Evolutionary conservation across 2,113 vertebrate species (phyloP).

Genomic region (Hylia prasina): DNA sequence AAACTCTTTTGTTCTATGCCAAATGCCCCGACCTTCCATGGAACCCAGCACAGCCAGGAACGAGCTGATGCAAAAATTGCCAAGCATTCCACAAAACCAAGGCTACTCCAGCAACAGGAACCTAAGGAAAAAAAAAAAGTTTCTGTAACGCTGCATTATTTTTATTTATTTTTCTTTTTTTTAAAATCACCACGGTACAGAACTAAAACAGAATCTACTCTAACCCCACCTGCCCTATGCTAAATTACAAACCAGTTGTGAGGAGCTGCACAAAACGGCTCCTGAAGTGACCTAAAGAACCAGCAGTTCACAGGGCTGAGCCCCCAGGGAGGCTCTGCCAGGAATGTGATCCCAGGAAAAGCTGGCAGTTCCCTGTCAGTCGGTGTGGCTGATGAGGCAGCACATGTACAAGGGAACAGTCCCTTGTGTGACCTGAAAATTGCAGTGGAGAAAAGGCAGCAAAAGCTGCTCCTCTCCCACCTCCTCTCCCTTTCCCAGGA

Average conservation of each 20-base stretch:
- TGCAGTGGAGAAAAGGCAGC: neutral
- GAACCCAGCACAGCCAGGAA: neutral
- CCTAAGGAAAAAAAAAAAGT: neutral
- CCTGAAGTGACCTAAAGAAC: neutral
- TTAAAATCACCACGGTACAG: neutral
- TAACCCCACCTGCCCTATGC: neutral
- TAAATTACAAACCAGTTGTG: neutral
- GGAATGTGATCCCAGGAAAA: neutral
- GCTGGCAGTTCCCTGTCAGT: neutral
- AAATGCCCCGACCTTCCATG: neutral
- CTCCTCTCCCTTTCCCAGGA: neutral
- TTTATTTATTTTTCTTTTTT: neutral
- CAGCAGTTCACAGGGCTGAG: neutral
- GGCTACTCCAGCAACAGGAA: neutral
- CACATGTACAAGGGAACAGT: neutral
- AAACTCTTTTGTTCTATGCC: neutral
- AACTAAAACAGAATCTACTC: neutral
- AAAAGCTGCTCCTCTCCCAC: neutral
- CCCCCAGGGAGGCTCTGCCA: neutral
- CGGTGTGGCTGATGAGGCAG: neutral
- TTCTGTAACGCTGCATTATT: neutral
- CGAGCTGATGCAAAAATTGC: neutral
- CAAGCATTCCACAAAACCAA: neutral
- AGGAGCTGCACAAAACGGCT: neutral
- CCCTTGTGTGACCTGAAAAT: slow-evolving; percentile 17